These are phyloP conservation scores for Leptopilina syphax DNA, from an alignment of 2,888 invertebrate species.

Conservation along the genomic window DNA sequence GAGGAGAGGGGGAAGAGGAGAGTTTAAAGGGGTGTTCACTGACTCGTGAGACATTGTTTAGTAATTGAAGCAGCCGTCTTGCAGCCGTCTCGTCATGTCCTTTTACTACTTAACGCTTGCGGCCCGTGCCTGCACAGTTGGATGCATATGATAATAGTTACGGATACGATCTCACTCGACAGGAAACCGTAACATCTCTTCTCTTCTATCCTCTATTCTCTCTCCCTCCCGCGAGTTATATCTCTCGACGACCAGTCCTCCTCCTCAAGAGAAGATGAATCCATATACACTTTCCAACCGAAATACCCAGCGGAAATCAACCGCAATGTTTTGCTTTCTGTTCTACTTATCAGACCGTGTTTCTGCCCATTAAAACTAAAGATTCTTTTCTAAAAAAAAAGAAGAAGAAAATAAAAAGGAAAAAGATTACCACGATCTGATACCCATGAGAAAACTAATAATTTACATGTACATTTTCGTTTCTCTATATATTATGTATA, in stretches of 20 bases:
- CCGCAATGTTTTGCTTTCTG: slow-evolving; percentile 39
- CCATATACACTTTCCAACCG: slow-evolving; percentile 11
- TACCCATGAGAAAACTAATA: slow-evolving; percentile 20
- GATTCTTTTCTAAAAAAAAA: slow-evolving; percentile 1
- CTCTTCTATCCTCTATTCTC: neutral
- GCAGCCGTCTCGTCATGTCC: slow-evolving; percentile 34
- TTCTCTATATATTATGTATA: no score
- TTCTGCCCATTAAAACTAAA: slow-evolving; percentile 20
- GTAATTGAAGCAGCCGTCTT: slow-evolving; percentile 40
- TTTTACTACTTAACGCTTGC: slow-evolving; percentile 50
- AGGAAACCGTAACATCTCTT: slow-evolving; percentile 49
- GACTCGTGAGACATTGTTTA: slow-evolving; percentile 35
- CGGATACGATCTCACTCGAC: slow-evolving; percentile 61
- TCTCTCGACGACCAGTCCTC: slow-evolving; percentile 2
- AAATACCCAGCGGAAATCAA: slow-evolving; percentile 41
- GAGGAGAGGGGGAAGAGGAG: neutral
- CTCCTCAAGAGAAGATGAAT: slow-evolving; percentile 37
- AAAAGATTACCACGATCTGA: neutral
- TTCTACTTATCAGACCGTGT: slow-evolving; percentile 29
- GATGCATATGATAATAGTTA: slow-evolving; percentile 69
- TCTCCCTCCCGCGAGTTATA: neutral
- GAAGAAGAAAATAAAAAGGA: no score
- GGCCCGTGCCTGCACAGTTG: slow-evolving; percentile 71
- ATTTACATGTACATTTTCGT: slow-evolving; percentile 14
- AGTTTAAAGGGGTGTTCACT: slow-evolving; percentile 22